A percentile compares a stretch with the other conserved stretches of the same genome.
phyloP scores from a whole-genome alignment of 92 coral and sea anemone genomes.

The Epizoanthus illoricatus region DNA sequence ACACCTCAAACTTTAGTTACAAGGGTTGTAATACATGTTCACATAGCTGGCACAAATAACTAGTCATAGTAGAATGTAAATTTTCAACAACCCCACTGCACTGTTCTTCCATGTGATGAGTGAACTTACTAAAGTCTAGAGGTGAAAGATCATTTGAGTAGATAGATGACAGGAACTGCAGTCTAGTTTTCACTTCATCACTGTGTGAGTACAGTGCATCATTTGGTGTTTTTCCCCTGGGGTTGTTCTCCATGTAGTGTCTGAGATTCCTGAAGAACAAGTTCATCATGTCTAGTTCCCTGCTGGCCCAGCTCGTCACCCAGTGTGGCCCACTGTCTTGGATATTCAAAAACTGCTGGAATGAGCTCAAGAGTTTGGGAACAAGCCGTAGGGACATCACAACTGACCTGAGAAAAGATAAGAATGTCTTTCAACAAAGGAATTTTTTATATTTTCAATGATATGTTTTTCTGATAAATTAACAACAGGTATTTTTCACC shows the following conservation, averaged over 20 bases:
- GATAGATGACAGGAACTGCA: conserved; percentile 90
- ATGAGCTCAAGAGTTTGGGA: conserved; percentile 90
- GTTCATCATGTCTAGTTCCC: conserved; percentile 87
- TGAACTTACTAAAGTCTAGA: conserved; percentile 86
- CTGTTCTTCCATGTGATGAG: background rate
- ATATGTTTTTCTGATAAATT: too few relatives aligned
- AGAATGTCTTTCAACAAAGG: background rate
- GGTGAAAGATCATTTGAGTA: conserved; percentile 91
- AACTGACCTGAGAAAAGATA: conserved; percentile 65
- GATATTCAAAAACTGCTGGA: conserved; percentile 81
- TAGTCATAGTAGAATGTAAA: too few relatives aligned
- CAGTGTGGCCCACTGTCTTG: conserved; percentile 86
- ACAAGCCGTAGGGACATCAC: conserved; percentile 96
- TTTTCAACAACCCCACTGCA: too few relatives aligned
- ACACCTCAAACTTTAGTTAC: too few relatives aligned
- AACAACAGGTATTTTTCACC: too few relatives aligned
- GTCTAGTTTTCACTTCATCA: conserved; percentile 90
- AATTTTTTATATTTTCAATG: too few relatives aligned
- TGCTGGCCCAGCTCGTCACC: conserved; percentile 89
- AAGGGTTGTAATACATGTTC: too few relatives aligned
- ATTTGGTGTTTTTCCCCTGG: conserved; percentile 34
- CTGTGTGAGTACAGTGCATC: conserved; percentile 71
- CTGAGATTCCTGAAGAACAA: conserved; percentile 79
- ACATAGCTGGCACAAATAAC: too few relatives aligned
- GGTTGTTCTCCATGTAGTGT: conserved; percentile 61